Evolutionary conservation across 2,113 vertebrate species (phyloP).

Genomic region (Nesoenas mayeri): DNA sequence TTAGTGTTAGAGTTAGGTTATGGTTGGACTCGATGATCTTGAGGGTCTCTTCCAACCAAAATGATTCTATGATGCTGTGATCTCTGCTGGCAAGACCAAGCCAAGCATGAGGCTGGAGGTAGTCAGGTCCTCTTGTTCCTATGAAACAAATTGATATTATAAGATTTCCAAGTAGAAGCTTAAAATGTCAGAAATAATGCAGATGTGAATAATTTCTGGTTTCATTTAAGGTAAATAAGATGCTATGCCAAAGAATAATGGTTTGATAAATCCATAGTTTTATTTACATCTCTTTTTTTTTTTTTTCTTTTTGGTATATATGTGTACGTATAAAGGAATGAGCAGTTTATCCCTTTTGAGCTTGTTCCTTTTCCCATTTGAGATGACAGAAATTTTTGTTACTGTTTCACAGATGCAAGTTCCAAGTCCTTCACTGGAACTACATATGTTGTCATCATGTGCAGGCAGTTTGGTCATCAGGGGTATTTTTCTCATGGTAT

Average conservation of each 20-base stretch:
- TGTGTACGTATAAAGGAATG: background rate
- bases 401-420: background rate
- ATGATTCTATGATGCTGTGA: too few relatives aligned
- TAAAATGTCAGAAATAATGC: background rate
- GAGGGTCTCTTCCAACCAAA: too few relatives aligned
- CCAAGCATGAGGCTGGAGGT: background rate
- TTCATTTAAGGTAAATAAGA: background rate
- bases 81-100: slow-evolving; percentile 5
- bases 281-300: background rate
- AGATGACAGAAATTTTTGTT: background rate
- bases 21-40: too few relatives aligned
- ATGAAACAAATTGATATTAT: background rate
- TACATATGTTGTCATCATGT: background rate
- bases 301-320: background rate
- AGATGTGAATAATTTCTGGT: background rate
- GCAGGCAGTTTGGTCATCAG: background rate
- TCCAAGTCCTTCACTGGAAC: background rate
- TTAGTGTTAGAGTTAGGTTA: too few relatives aligned
- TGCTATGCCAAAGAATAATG: background rate
- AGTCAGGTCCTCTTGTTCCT: background rate
- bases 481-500: background rate
- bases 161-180: background rate
- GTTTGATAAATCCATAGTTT: background rate
- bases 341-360: background rate
- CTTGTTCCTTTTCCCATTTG: background rate